These are phyloP conservation scores for Ophioninae sp. DNA, from an alignment of 2,888 invertebrate genomes.

Conservation along the genomic window DNA sequence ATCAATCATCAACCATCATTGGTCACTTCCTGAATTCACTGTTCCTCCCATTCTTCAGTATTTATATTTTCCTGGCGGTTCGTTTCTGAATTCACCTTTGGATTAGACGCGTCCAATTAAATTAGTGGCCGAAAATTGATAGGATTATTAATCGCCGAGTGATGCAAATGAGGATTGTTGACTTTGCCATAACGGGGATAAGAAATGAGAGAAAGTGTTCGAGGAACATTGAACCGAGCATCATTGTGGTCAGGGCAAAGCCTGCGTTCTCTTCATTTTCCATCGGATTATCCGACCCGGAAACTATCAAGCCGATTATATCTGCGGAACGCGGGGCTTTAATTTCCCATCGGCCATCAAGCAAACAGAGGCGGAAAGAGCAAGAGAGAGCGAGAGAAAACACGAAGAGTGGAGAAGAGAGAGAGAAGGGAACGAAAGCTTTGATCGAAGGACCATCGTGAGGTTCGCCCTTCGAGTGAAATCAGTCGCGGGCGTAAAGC, in stretches of 20 bases:
- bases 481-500: slow-evolving; percentile 47
- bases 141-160: not conserved
- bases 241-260: slow-evolving; percentile 24
- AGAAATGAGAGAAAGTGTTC: not conserved
- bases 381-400: slow-evolving; percentile 1
- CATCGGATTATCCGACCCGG: slow-evolving; percentile 56
- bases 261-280: slow-evolving; percentile 31
- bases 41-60: too few species aligned
- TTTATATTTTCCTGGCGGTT: too few species aligned
- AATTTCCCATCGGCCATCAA: slow-evolving; percentile 48
- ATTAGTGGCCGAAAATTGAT: too few species aligned
- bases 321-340: slow-evolving; percentile 46
- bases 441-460: slow-evolving; percentile 41
- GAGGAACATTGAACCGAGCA: slow-evolving; percentile 12
- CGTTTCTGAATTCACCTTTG: too few species aligned
- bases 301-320: slow-evolving; percentile 65
- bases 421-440: slow-evolving; percentile 28
- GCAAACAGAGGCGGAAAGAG: slow-evolving; percentile 1
- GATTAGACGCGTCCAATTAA: not conserved
- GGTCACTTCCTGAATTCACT: too few species aligned
- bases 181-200: not conserved
- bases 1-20: too few species aligned
- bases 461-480: slow-evolving; percentile 48
- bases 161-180: not conserved
- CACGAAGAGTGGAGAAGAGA: not conserved